These are phyloP conservation scores for Celastrina argiolus DNA, from an alignment of 2,888 invertebrate species.

Conservation along the genomic window DNA sequence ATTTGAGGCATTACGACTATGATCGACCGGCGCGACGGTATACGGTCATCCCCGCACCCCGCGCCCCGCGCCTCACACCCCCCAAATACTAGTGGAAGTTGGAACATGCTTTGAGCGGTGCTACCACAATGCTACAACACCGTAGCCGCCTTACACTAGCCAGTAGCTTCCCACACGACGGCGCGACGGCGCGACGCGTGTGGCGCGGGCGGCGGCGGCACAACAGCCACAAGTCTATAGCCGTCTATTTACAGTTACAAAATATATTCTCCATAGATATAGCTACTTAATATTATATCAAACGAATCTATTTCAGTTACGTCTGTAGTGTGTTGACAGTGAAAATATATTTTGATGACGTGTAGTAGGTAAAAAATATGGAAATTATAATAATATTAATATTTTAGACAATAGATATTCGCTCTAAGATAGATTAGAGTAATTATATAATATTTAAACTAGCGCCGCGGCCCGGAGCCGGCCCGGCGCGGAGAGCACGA, in stretches of 20 bases:
- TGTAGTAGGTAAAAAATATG: not conserved
- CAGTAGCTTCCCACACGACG: not conserved
- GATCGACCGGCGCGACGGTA: no score
- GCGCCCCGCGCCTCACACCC: no score
- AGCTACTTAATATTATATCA: conserved; percentile 3
- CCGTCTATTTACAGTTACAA: conserved; percentile 23
- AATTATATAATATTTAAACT: not conserved
- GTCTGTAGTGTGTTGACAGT: conserved; percentile 48
- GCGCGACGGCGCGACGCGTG: not conserved
- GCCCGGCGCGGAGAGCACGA: no score
- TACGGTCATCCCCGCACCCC: no score
- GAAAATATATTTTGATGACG: conserved; percentile 52
- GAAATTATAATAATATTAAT: conserved; percentile 1
- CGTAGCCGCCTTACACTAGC: not conserved
- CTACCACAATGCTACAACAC: not conserved
- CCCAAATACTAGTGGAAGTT: no score
- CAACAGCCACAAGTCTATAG: not conserved
- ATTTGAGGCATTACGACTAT: no score
- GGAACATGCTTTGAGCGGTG: no score
- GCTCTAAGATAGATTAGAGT: not conserved
- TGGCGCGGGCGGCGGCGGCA: not conserved
- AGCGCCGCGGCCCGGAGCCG: not conserved
- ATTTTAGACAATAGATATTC: not conserved
- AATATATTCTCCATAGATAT: conserved; percentile 7
- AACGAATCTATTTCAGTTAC: not conserved